A percentile compares a stretch with the other conserved stretches of the same genome.
Conservation (phyloP, 1,140 invertebrate species). For the Drosophila subpulchrella region DNA sequence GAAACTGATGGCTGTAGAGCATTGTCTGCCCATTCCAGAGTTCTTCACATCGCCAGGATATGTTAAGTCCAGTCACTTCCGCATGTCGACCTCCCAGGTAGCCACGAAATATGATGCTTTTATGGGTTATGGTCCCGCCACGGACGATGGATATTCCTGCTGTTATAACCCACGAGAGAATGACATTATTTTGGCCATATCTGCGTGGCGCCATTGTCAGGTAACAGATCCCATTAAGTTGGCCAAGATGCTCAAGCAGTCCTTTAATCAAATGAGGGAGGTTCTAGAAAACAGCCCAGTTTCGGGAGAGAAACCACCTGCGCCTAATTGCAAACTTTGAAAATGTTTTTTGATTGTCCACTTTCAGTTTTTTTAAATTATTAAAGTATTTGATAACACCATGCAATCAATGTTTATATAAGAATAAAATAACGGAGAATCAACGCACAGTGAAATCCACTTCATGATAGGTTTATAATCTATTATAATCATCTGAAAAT, state of each 20-base stretch:
- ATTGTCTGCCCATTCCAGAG: constrained; percentile 89
- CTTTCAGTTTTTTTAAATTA: background rate
- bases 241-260: constrained; percentile 32
- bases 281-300: constrained; percentile 18
- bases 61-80: constrained; percentile 89
- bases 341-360: background rate
- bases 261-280: constrained; percentile 62
- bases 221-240: constrained; percentile 60
- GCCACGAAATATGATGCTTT: constrained; percentile 90
- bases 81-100: constrained; percentile 94
- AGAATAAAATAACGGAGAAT: too few species aligned
- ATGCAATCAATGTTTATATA: too few species aligned
- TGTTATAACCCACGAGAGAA: constrained; percentile 92
- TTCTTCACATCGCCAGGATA: constrained; percentile 91
- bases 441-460: too few species aligned
- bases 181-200: constrained; percentile 90
- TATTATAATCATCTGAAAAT: too few species aligned
- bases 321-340: constrained; percentile 47
- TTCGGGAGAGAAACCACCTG: background rate
- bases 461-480: too few species aligned
- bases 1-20: constrained; percentile 91
- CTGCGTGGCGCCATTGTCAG: constrained; percentile 86
- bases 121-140: constrained; percentile 93
- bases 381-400: background rate
- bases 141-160: constrained; percentile 91